Conservation (phyloP, 2,888 invertebrate species). For the Drosophila flavopinicola region DNA sequence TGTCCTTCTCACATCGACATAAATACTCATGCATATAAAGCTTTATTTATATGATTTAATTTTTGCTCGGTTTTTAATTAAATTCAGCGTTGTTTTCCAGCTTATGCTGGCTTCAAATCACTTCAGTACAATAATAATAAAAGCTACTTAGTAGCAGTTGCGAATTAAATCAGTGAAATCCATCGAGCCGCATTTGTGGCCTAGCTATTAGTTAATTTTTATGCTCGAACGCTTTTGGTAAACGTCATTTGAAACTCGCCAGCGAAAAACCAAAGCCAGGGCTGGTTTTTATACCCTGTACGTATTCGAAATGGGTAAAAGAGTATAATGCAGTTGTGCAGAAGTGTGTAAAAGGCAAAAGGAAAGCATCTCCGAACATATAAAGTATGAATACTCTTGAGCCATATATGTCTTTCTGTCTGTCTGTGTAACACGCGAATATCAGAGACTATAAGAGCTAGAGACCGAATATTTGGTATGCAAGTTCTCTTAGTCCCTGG, state of each 20-base stretch:
- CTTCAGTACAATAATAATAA: neutral
- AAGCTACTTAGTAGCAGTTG: neutral
- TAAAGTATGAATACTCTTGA: too few species aligned
- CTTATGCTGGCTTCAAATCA: too few species aligned
- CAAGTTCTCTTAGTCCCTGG: too few species aligned
- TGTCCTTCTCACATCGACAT: conserved; percentile 39
- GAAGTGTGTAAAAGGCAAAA: too few species aligned
- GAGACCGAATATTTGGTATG: too few species aligned
- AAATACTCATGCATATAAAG: conserved; percentile 2
- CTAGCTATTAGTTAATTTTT: conserved; percentile 66
- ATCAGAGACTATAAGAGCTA: too few species aligned
- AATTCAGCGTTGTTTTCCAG: conserved; percentile 31
- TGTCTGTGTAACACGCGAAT: too few species aligned
- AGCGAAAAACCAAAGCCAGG: conserved; percentile 32
- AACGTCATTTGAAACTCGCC: conserved; percentile 59
- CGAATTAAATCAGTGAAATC: neutral
- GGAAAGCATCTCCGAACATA: too few species aligned
- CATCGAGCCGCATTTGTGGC: conserved; percentile 26
- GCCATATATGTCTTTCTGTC: too few species aligned
- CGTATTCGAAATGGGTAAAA: too few species aligned
- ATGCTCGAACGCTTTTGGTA: conserved; percentile 61
- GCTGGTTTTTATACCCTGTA: too few species aligned
- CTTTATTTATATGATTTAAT: conserved; percentile 54
- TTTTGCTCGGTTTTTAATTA: conserved; percentile 62
- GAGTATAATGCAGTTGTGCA: too few species aligned